phyloP scores from a whole-genome alignment of 2,797 vertebrate genomes.

The Scleropages formosus region DNA sequence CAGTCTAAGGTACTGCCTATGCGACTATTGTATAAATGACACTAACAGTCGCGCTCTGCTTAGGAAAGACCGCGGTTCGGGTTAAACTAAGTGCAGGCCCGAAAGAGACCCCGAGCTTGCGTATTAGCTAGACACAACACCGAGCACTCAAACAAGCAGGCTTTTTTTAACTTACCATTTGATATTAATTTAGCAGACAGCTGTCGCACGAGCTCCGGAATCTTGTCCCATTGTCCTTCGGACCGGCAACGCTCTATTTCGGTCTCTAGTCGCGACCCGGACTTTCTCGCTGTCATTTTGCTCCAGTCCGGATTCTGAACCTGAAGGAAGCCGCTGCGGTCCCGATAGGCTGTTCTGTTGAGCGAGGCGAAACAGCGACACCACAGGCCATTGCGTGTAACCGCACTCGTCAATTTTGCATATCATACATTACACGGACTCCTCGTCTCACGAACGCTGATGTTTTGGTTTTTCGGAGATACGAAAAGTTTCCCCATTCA shows the following conservation, averaged over 20 bases:
- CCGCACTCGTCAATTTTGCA: no score
- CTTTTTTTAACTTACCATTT: conserved; percentile 79
- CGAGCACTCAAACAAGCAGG: no score
- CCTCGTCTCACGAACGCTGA: no score
- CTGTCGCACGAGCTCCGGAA: conserved; percentile 87
- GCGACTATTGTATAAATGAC: not conserved
- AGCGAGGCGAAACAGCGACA: conserved; percentile 24
- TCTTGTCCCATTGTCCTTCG: conserved; percentile 89
- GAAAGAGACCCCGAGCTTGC: not conserved
- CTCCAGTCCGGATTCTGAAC: conserved; percentile 29
- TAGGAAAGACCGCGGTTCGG: conserved; percentile 54
- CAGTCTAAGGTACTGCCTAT: not conserved
- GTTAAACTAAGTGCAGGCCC: not conserved
- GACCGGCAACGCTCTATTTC: conserved; percentile 93
- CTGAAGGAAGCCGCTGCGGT: conserved; percentile 5
- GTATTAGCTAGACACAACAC: not conserved
- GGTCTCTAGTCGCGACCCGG: conserved; percentile 87
- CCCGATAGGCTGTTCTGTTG: not conserved
- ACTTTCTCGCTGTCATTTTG: conserved; percentile 89
- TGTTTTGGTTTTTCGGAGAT: no score
- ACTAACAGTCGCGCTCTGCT: conserved; percentile 22
- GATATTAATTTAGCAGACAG: conserved; percentile 90
- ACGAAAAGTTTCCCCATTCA: no score
- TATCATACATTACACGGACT: no score
- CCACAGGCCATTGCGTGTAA: not conserved